These are phyloP conservation scores for Magallana gigas DNA, from an alignment of 1,140 invertebrate genomes.

Conservation along the genomic window DNA sequence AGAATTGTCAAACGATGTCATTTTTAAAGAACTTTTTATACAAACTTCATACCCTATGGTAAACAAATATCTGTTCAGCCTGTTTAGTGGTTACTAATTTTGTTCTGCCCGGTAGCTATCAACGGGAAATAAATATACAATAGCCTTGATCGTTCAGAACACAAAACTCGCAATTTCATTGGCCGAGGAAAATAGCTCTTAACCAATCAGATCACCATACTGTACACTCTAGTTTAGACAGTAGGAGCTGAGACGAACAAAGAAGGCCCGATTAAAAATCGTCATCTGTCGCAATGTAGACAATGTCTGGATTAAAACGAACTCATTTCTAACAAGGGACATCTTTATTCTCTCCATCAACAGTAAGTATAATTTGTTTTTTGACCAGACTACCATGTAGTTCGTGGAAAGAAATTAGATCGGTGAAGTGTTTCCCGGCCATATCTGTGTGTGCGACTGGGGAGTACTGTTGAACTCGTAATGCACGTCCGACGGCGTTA, in stretches of 20 bases:
- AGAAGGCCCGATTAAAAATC: slow-evolving; percentile 55
- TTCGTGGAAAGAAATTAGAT: not conserved
- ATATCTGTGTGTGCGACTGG: slow-evolving; percentile 12
- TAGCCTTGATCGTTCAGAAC: slow-evolving; percentile 54
- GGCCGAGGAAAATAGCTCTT: slow-evolving; percentile 52
- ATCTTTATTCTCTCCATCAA: slow-evolving; percentile 35
- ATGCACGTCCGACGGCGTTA: not conserved
- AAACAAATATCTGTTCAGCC: too few relatives aligned
- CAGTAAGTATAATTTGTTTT: slow-evolving; percentile 44
- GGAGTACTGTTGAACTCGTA: not conserved
- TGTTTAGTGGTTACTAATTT: not conserved
- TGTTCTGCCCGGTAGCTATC: not conserved
- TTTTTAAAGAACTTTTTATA: too few relatives aligned
- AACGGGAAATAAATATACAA: slow-evolving; percentile 29
- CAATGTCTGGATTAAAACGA: slow-evolving; percentile 6
- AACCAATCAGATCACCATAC: slow-evolving; percentile 59
- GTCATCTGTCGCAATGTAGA: slow-evolving; percentile 41
- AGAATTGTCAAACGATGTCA: not conserved
- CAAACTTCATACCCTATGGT: too few relatives aligned
- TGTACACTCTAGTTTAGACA: slow-evolving; percentile 59
- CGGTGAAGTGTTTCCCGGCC: slow-evolving; percentile 9
- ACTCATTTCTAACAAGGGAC: slow-evolving; percentile 44
- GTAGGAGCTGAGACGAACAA: slow-evolving; percentile 59
- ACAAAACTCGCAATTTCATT: slow-evolving; percentile 58
- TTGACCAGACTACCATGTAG: not conserved